Conservation (phyloP, 2,888 invertebrate genomes). For the Artemia sinica region DNA sequence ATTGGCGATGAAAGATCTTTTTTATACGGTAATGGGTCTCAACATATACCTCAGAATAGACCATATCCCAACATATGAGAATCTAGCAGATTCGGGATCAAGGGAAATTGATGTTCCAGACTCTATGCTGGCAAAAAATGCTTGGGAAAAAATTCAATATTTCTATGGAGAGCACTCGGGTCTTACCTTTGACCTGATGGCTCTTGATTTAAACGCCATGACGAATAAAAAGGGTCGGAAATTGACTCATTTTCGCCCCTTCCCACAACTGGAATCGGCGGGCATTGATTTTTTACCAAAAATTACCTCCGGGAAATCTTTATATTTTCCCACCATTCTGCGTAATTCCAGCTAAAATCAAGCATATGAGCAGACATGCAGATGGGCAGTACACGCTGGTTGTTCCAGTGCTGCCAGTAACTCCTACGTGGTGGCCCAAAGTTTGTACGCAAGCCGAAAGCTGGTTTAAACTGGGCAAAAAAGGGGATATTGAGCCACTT, state of each 20-base stretch:
- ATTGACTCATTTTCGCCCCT: not conserved
- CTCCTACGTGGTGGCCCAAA: not conserved
- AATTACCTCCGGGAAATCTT: not conserved
- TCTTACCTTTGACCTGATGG: not conserved
- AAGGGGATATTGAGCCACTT: not conserved
- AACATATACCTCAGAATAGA: not conserved
- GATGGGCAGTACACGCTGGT: not conserved
- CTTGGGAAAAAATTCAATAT: not conserved
- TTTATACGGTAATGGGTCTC: not conserved
- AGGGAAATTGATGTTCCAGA: not conserved
- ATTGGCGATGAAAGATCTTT: not conserved
- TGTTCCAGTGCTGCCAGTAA: not conserved
- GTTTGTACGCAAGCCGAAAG: not conserved
- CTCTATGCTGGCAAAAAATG: not conserved
- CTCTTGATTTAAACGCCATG: conserved; percentile 5
- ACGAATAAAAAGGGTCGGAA: not conserved
- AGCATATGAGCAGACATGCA: not conserved
- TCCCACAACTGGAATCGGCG: not conserved
- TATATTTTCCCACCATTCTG: not conserved
- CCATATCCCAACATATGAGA: not conserved
- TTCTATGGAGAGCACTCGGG: not conserved
- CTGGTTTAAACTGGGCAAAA: not conserved
- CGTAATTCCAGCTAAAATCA: not conserved
- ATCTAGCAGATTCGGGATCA: not conserved
- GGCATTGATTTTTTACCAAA: not conserved